phyloP scores from a whole-genome alignment of 2,888 invertebrate genomes.

The Chrysolina oricalcia region DNA sequence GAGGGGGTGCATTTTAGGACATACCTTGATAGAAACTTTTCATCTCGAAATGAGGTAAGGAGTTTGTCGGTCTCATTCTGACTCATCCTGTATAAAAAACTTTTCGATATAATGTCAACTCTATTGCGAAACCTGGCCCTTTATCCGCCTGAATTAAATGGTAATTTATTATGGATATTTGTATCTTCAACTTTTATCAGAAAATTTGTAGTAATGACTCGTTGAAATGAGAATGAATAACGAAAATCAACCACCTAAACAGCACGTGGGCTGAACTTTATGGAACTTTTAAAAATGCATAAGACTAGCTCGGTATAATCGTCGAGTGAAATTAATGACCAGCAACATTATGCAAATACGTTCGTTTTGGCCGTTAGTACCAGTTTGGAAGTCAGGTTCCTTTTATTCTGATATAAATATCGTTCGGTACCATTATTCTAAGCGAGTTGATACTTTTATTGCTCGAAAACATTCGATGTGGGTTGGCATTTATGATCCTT shows the following conservation, averaged over 20 bases:
- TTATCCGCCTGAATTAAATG: too few species aligned
- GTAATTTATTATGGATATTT: too few species aligned
- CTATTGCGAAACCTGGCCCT: too few species aligned
- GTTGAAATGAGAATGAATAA: not conserved
- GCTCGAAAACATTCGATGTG: constrained; percentile 64
- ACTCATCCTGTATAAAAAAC: too few species aligned
- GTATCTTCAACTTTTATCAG: not conserved
- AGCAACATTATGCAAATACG: constrained; percentile 64
- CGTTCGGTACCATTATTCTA: constrained; percentile 41
- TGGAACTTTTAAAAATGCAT: constrained; percentile 15
- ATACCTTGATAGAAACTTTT: too few species aligned
- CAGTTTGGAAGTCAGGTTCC: constrained; percentile 59
- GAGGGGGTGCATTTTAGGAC: too few species aligned
- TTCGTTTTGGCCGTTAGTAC: constrained; percentile 64
- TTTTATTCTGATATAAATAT: constrained; percentile 67
- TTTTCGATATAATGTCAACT: too few species aligned
- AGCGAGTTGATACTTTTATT: constrained; percentile 55
- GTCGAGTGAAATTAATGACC: constrained; percentile 52
- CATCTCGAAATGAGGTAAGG: too few species aligned
- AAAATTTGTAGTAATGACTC: not conserved
- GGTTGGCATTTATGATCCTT: constrained; percentile 58
- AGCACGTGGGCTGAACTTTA: constrained; percentile 21
- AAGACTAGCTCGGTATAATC: constrained; percentile 12
- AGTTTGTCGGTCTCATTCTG: too few species aligned
- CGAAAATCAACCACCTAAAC: not conserved